Evolutionary conservation across 2,797 vertebrate genomes (phyloP).

Genomic region (Sebastes elongatus): DNA sequence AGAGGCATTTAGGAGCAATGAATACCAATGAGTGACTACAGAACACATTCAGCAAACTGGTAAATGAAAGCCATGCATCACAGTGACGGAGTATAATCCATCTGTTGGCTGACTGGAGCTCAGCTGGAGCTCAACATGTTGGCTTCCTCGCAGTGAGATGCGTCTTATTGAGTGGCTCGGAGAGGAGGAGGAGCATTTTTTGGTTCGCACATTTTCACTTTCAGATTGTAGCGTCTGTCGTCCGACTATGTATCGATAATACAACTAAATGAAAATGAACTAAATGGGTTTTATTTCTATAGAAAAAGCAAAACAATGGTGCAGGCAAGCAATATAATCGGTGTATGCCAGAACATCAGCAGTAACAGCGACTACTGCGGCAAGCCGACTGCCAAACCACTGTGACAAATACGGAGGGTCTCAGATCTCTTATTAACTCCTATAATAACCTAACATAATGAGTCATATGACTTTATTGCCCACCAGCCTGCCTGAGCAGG

Average conservation of each 20-base stretch:
- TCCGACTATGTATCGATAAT: too few relatives aligned
- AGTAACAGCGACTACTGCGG: too few relatives aligned
- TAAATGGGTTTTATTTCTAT: too few relatives aligned
- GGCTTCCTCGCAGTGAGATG: slow-evolving; percentile 30
- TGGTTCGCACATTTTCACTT: neutral
- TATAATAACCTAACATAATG: neutral
- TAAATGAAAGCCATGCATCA: slow-evolving; percentile 75
- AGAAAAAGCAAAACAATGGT: too few relatives aligned
- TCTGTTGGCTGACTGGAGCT: slow-evolving; percentile 66
- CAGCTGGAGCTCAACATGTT: slow-evolving; percentile 52
- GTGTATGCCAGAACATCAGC: too few relatives aligned
- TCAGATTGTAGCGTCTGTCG: too few relatives aligned
- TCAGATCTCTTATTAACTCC: neutral
- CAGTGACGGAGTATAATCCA: slow-evolving; percentile 66
- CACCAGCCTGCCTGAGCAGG: neutral
- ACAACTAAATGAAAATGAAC: too few relatives aligned
- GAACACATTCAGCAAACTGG: slow-evolving; percentile 61
- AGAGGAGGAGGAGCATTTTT: neutral
- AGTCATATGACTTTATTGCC: neutral
- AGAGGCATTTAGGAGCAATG: slow-evolving; percentile 69
- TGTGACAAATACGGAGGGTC: neutral
- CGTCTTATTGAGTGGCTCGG: slow-evolving; percentile 8
- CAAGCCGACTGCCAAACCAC: neutral
- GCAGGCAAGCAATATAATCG: too few relatives aligned
- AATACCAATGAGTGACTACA: slow-evolving; percentile 69